Evolutionary conservation across 2,113 vertebrate species (phyloP), one percentile per base, ranked within the genome.

Genomic region (Gnathonemus longibarbis): DNA sequence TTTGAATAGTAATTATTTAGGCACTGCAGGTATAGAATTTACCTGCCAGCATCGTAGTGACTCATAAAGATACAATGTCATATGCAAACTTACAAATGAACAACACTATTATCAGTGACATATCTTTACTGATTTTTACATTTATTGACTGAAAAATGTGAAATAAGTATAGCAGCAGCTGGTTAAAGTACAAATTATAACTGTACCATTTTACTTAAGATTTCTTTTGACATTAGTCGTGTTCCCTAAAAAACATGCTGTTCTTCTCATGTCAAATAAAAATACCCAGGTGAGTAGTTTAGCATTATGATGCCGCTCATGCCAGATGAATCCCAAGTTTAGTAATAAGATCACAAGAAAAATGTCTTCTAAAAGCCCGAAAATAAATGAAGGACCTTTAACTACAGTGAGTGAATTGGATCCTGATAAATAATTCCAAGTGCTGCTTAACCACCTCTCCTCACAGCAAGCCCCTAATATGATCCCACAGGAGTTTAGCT

Each of bases 391-490:
- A 96, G 96, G 95, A 94, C 95, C 96, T 94, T 96, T 96, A 96
- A 95, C 95, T 95, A 94, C 94, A 92, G 94, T 94, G 95, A 93
- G 94, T 94, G 94, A 93, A 95, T 94, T 95, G 96, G 96, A 96
- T 95, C 93, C 95, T 95, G 95, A 96, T 96, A 97, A 97, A 97
- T 96, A 96, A 97, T 97, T 96, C 96, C 94, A 94, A 95, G 93
- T 94, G 95, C 95, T 96, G 95, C 96, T 94, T 95, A 96, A 96
- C 95, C 94, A 96, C 95, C 94, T 96, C 95, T 95, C 95, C 95
- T 96, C 96, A 95, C 95, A 97, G 95, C 93, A 93, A 96, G 95
- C 94, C 95, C 94, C 96, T 97, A 96, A 97, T 97, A 96, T 97
- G 95, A 96, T 97, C 96, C 95, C 95, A 93, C 90, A 96, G 95